phyloP scores from a whole-genome alignment of 2,797 vertebrate species.

The Lagorchestes hirsutus region DNA sequence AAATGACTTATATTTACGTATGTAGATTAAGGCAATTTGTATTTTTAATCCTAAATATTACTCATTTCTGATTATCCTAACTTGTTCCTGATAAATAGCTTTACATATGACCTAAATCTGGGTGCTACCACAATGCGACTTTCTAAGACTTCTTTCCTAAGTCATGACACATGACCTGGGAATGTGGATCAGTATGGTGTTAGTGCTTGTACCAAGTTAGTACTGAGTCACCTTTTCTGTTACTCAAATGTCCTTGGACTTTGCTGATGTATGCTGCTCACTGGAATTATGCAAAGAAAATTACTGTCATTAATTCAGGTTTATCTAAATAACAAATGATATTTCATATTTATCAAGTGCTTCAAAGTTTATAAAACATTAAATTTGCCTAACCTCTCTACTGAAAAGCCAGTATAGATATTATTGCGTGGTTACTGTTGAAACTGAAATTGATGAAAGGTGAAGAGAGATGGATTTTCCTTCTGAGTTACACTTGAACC shows the following conservation, averaged over 20 bases:
- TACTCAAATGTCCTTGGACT: conserved; percentile 20
- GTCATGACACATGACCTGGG: neutral
- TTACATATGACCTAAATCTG: neutral
- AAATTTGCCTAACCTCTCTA: neutral
- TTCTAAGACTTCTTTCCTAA: neutral
- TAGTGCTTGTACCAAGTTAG: neutral
- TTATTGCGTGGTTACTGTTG: neutral
- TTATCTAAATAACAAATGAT: conserved; percentile 3
- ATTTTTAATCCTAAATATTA: neutral
- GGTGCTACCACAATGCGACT: neutral
- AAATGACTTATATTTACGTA: conserved; percentile 10
- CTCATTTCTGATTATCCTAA: neutral
- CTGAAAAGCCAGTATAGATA: neutral
- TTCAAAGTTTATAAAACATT: neutral
- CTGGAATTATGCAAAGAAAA: neutral
- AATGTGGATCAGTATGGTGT: neutral
- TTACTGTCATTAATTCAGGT: neutral
- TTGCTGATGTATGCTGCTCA: neutral
- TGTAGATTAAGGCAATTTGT: neutral
- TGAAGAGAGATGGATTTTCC: neutral
- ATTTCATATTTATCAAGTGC: neutral
- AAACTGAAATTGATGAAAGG: neutral
- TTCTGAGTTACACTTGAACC: neutral
- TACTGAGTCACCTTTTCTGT: conserved; percentile 2
- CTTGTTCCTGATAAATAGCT: neutral